phyloP scores from a whole-genome alignment of 2,113 vertebrate species.

The Myiopsitta monachus region DNA sequence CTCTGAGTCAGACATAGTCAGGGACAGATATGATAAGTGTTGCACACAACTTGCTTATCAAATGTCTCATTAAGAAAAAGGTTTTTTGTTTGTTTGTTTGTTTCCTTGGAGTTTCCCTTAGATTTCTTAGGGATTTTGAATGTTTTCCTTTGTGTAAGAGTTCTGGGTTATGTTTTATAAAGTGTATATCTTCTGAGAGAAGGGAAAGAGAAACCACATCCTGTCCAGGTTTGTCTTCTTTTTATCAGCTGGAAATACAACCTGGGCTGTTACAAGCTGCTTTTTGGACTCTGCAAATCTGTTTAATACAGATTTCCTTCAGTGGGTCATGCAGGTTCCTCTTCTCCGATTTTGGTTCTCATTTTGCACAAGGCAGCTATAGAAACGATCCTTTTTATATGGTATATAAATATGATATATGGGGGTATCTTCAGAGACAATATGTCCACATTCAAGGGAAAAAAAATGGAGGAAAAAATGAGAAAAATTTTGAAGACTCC shows the following conservation, averaged over 20 bases:
- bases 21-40: neutral
- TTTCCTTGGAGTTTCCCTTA: neutral
- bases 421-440: accelerated
- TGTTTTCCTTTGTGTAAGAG: neutral
- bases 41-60: neutral
- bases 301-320: neutral
- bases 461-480: neutral
- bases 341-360: neutral
- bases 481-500: neutral
- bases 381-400: neutral
- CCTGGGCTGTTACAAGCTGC: neutral
- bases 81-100: neutral
- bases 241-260: neutral
- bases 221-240: neutral
- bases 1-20: neutral
- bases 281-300: neutral
- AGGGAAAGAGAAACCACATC: neutral
- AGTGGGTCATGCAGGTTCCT: neutral
- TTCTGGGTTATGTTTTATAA: neutral
- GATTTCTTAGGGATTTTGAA: neutral
- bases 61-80: neutral
- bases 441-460: neutral
- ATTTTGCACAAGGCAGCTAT: neutral
- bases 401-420: neutral
- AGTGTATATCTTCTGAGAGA: neutral